A percentile compares a stretch with the other conserved stretches of the same genome.
Evolutionary conservation across 2,888 invertebrate species (phyloP).

Genomic region (Cheilosia pagana): DNA sequence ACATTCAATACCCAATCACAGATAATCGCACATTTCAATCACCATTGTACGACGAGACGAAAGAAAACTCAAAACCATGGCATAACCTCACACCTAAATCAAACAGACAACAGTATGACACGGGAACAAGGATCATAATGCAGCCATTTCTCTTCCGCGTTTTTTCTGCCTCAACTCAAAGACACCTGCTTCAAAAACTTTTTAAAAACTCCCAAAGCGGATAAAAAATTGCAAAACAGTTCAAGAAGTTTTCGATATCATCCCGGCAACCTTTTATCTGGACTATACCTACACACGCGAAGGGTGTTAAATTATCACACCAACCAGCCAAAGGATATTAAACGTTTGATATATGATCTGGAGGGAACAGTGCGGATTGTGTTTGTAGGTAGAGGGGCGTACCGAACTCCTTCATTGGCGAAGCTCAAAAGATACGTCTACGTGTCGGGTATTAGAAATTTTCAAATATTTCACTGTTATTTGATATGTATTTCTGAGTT

Average conservation of each 20-base stretch:
- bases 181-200: constrained; percentile 58
- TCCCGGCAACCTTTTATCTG: constrained; percentile 18
- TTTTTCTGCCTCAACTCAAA: constrained; percentile 12
- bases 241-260: constrained; percentile 33
- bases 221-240: constrained; percentile 51
- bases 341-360: constrained; percentile 70
- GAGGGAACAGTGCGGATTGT: constrained; percentile 32
- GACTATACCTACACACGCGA: background rate
- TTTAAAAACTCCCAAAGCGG: constrained; percentile 8
- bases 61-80: constrained; percentile 16
- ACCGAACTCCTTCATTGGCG: background rate
- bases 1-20: constrained; percentile 66
- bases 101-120: constrained; percentile 47
- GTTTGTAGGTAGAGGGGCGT: background rate
- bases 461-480: constrained; percentile 59
- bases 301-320: constrained; percentile 60
- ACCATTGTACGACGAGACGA: constrained; percentile 13
- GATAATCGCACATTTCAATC: constrained; percentile 70
- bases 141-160: constrained; percentile 50
- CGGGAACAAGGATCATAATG: constrained; percentile 66
- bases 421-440: constrained; percentile 14
- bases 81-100: constrained; percentile 9
- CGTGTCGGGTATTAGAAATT: constrained; percentile 54
- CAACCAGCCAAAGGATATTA: constrained; percentile 56
- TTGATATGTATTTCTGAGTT: constrained; percentile 17